phyloP scores from a whole-genome alignment of 2,888 invertebrate species.

The Netelia inedita region DNA sequence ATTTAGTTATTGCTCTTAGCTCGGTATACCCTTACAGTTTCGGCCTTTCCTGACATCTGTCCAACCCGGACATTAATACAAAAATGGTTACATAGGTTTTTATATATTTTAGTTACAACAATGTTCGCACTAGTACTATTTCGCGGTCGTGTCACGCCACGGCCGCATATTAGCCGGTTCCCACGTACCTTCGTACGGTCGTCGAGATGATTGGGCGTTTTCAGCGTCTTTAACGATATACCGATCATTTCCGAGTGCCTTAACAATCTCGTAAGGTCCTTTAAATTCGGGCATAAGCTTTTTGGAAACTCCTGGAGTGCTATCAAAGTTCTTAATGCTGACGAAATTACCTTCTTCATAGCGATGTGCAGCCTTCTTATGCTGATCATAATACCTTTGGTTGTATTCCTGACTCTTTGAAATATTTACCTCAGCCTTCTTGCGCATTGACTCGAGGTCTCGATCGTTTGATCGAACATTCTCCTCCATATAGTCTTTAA shows the following conservation, averaged over 20 bases:
- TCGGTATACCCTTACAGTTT: no score
- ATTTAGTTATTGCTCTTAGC: no score
- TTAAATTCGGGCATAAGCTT: slow-evolving; percentile 71
- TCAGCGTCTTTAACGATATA: slow-evolving; percentile 64
- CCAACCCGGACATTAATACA: no score
- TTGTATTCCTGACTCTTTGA: slow-evolving; percentile 71
- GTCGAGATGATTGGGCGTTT: slow-evolving; percentile 7
- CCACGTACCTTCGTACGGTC: slow-evolving; percentile 6
- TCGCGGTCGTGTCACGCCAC: no score
- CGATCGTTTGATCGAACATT: neutral
- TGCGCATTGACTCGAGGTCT: slow-evolving; percentile 28
- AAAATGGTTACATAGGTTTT: no score
- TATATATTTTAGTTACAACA: no score
- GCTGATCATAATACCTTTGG: slow-evolving; percentile 72
- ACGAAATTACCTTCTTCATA: slow-evolving; percentile 68
- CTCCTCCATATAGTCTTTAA: slow-evolving; percentile 9
- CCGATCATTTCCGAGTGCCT: slow-evolving; percentile 67
- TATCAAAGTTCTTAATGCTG: slow-evolving; percentile 67
- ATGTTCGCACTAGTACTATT: no score
- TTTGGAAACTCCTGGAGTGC: slow-evolving; percentile 63
- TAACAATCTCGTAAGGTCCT: slow-evolving; percentile 69
- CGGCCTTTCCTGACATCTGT: no score
- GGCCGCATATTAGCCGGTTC: no score
- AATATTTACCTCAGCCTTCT: slow-evolving; percentile 57
- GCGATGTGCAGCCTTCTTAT: slow-evolving; percentile 67